Evolutionary conservation across 2,797 vertebrate species (phyloP).

Genomic region (Bovichtus diacanthus): DNA sequence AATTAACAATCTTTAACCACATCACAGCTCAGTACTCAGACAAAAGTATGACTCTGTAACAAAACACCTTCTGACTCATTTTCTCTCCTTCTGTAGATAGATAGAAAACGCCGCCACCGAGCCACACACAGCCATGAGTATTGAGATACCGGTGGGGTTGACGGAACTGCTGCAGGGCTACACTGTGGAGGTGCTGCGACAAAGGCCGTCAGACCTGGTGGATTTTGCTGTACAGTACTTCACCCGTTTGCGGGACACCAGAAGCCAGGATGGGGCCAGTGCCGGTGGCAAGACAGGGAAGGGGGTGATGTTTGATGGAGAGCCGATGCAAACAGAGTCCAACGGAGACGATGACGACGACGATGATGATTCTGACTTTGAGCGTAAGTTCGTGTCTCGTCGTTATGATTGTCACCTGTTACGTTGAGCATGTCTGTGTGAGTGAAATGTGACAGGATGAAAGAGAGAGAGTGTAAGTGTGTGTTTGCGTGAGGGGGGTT

Average conservation of each 20-base stretch:
- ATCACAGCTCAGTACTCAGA: not conserved
- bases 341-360: constrained; percentile 91
- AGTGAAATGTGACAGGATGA: not conserved
- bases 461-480: not conserved
- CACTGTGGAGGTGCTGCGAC: constrained; percentile 96
- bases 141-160: constrained; percentile 95
- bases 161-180: constrained; percentile 98
- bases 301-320: constrained; percentile 91
- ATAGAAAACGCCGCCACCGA: constrained; percentile 58
- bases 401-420: constrained; percentile 15
- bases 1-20: not conserved
- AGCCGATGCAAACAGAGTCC: constrained; percentile 93
- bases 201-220: constrained; percentile 93
- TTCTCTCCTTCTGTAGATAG: constrained; percentile 46
- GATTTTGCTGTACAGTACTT: constrained; percentile 97
- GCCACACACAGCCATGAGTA: constrained; percentile 90
- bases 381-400: constrained; percentile 85
- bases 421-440: not conserved
- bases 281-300: constrained; percentile 78
- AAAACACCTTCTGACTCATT: constrained; percentile 18
- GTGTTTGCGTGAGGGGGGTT: not conserved
- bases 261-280: constrained; percentile 85
- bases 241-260: constrained; percentile 90
- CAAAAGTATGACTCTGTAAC: not conserved
- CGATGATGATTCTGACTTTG: constrained; percentile 92